Base-by-base conservation (phyloP, 2,888 invertebrate genomes). In the Acleris emargana region DNA sequence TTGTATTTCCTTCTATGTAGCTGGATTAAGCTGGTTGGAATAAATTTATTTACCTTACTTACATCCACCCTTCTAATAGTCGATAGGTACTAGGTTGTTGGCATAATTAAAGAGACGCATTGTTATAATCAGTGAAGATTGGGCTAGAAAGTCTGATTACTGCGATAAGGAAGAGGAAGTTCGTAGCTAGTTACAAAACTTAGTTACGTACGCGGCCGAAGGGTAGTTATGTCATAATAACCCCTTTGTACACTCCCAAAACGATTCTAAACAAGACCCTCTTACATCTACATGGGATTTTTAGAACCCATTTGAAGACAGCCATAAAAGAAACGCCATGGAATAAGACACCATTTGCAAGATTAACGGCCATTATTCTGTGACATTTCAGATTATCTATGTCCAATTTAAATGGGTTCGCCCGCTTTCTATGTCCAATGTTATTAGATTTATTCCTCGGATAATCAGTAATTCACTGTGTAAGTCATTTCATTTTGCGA, bases 311-410 rank as follows among this genome's bases (percentile, higher is more conserved):
- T 57, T 66, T 66, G 61, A 60, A 55, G 18, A 25, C 13, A 45
- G 60, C 52, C 18, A 57, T 66, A 66, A 66, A 58, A 66, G 60
- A 54, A 64, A 49, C 49, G 64, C 61, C 57, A 61, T 55, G 54
- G 47, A 57, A 38, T 53, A 53, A 54, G 54, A 61, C 38, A 57
- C 66, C 32, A 47, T 57, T 51, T 20, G 50, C 32, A 66, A 57
- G 61, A 60, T 61, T 57, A 66, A 66, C 61, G 51, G 49, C 54
- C 64, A 64, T 64, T 64, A 64, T 64, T 55, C 59, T 32, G 50
- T 32, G 54, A 60, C 51, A 57, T 62, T 64, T 64, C 50, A 54
- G 59, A 64, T 64, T 64, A 64, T 64, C 64, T 64, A 60, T 60
- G 59, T 55, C 43, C 59, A 32, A 64, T 64, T 60, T 64, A 64